Evolutionary conservation across 2,888 invertebrate genomes (phyloP).

Genomic region (Asteroscopus sphinx): DNA sequence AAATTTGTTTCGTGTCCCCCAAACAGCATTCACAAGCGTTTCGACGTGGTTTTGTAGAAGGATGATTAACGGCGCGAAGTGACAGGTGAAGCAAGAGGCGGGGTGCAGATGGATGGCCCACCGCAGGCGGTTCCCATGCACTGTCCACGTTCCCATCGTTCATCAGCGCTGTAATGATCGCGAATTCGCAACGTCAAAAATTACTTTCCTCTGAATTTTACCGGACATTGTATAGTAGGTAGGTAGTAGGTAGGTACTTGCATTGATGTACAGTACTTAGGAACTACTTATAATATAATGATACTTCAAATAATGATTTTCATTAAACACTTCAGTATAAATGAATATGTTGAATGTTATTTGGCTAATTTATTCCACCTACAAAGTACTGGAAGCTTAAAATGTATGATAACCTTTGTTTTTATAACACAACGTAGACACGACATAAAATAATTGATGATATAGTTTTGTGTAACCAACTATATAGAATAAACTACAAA

Average conservation of each 20-base stretch:
- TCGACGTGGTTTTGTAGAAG: conserved; percentile 66
- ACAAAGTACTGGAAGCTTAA: conserved; percentile 6
- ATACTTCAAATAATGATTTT: background rate
- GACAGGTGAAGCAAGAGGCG: conserved; percentile 67
- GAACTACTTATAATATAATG: too few relatives aligned
- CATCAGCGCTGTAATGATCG: conserved; percentile 64
- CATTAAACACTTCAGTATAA: background rate
- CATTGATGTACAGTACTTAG: too few relatives aligned
- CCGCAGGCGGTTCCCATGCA: conserved; percentile 83
- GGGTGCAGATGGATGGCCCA: conserved; percentile 72
- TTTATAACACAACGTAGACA: conserved; percentile 13
- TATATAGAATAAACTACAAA: conserved; percentile 18
- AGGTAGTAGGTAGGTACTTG: background rate
- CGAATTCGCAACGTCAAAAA: conserved; percentile 55
- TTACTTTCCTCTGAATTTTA: conserved; percentile 35
- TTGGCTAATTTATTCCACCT: conserved; percentile 8
- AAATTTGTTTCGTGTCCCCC: conserved; percentile 38
- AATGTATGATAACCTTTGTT: conserved; percentile 17
- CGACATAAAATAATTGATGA: conserved; percentile 25
- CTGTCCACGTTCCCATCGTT: conserved; percentile 64
- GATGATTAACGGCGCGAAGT: conserved; percentile 73
- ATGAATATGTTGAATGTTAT: conserved; percentile 19
- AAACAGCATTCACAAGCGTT: conserved; percentile 65
- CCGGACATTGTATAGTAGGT: conserved; percentile 2
- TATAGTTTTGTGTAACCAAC: conserved; percentile 22